Evolutionary conservation across 1,140 invertebrate genomes (phyloP).

Genomic region (Dendrolimus kikuchii): DNA sequence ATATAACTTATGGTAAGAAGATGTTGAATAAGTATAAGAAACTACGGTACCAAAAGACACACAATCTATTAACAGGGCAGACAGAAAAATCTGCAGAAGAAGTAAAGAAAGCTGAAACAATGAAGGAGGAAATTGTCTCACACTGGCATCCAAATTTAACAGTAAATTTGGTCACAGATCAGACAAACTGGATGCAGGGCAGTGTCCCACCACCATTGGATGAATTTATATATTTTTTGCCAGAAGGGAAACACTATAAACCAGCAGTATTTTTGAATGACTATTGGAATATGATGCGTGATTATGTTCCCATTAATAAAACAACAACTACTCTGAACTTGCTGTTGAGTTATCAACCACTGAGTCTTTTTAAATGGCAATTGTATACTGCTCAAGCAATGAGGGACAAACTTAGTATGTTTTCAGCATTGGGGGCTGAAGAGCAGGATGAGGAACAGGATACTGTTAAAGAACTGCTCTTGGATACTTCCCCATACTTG

Average conservation of each 20-base stretch:
- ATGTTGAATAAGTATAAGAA: slow-evolving; percentile 96
- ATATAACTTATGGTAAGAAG: slow-evolving; percentile 84
- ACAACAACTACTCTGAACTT: slow-evolving; percentile 82
- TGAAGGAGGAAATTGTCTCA: slow-evolving; percentile 91
- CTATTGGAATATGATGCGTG: slow-evolving; percentile 98
- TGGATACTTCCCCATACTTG: slow-evolving; percentile 98
- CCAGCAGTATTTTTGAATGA: slow-evolving; percentile 98
- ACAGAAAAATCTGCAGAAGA: slow-evolving; percentile 85
- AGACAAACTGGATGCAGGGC: slow-evolving; percentile 93
- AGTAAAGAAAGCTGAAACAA: slow-evolving; percentile 84
- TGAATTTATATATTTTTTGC: slow-evolving; percentile 93
- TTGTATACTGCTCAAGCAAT: slow-evolving; percentile 96
- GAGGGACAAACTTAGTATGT: slow-evolving; percentile 83
- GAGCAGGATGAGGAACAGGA: slow-evolving; percentile 96
- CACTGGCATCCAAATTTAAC: slow-evolving; percentile 99
- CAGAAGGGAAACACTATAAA: slow-evolving; percentile 87
- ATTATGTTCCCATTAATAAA: slow-evolving; percentile 96
- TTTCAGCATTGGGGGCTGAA: slow-evolving; percentile 75
- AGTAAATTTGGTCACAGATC: slow-evolving; percentile 94
- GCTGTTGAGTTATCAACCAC: slow-evolving; percentile 91
- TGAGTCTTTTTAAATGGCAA: slow-evolving; percentile 98
- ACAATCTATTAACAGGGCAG: slow-evolving; percentile 96
- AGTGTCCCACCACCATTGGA: slow-evolving; percentile 92
- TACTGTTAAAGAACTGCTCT: slow-evolving; percentile 95
- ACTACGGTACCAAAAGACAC: slow-evolving; percentile 88